Conservation (phyloP, 2,797 vertebrate species). For the Spea hammondii region DNA sequence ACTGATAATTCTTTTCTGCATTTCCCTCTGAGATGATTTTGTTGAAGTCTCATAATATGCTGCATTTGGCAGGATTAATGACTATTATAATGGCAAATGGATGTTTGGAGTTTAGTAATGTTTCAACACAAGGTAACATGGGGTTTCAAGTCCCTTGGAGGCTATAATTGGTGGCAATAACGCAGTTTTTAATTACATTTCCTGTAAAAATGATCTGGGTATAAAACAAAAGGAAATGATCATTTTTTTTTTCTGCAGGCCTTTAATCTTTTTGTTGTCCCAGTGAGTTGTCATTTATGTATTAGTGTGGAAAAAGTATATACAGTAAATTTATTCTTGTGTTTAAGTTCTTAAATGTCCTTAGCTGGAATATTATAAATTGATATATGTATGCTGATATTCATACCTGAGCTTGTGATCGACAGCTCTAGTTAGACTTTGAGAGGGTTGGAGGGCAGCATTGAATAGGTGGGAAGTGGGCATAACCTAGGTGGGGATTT, state of each 20-base stretch:
- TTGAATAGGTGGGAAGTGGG: no score
- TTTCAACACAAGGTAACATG: conserved; percentile 89
- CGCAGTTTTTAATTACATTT: conserved; percentile 87
- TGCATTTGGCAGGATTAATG: conserved; percentile 99
- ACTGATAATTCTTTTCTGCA: conserved; percentile 86
- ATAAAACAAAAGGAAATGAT: conserved; percentile 83
- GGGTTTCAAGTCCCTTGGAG: conserved; percentile 85
- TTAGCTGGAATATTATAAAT: no score
- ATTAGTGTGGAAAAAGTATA: conserved; percentile 25
- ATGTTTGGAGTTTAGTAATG: conserved; percentile 87
- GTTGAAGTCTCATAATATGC: conserved; percentile 92
- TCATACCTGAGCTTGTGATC: no score
- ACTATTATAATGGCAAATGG: conserved; percentile 94
- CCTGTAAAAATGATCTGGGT: conserved; percentile 79
- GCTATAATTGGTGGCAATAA: conserved; percentile 83
- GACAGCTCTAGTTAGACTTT: no score
- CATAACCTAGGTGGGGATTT: no score
- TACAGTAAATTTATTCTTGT: no score
- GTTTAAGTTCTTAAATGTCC: no score
- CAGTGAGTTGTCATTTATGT: conserved; percentile 41
- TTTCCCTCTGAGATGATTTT: conserved; percentile 98
- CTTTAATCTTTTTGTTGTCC: conserved; percentile 53
- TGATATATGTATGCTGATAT: no score
- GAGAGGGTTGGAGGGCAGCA: no score
- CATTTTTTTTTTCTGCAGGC: conserved; percentile 70